A percentile compares a stretch with the other conserved stretches of the same genome.
Evolutionary conservation across 2,797 vertebrate genomes (phyloP).

Genomic region (Sphenodon punctatus): DNA sequence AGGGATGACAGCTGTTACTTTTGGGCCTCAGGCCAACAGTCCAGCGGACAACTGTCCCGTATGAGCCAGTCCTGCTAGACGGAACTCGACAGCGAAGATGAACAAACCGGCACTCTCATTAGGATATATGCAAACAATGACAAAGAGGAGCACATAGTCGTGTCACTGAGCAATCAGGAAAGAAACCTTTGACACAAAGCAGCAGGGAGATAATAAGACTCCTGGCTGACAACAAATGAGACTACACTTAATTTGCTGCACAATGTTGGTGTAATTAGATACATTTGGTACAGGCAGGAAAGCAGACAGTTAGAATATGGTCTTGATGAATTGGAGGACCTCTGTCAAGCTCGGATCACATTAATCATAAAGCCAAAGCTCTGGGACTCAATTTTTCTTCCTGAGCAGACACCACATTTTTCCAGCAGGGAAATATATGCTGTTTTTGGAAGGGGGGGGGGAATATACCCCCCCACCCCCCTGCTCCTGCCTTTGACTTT

Average conservation of each 20-base stretch:
- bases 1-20: neutral
- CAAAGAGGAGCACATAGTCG: slow-evolving; percentile 66
- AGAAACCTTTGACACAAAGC: slow-evolving; percentile 79
- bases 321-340: slow-evolving; percentile 83
- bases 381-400: slow-evolving; percentile 69
- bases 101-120: slow-evolving; percentile 72
- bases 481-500: no score
- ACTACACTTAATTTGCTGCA: slow-evolving; percentile 76
- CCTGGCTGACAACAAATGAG: slow-evolving; percentile 78
- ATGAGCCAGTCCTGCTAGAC: slow-evolving; percentile 2
- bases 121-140: slow-evolving; percentile 81
- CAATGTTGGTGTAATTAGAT: slow-evolving; percentile 84
- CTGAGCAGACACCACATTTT: slow-evolving; percentile 34
- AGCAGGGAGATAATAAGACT: slow-evolving; percentile 77
- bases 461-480: no score
- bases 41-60: neutral
- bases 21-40: neutral
- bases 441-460: neutral
- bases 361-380: slow-evolving; percentile 82
- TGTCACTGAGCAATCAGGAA: slow-evolving; percentile 81
- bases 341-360: slow-evolving; percentile 80
- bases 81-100: slow-evolving; percentile 69
- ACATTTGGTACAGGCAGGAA: slow-evolving; percentile 73
- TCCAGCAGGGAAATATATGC: slow-evolving; percentile 16
- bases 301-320: slow-evolving; percentile 74